Evolutionary conservation across 2,113 vertebrate genomes (phyloP).

Genomic region (Sinocyclocheilus maitianheensis): DNA sequence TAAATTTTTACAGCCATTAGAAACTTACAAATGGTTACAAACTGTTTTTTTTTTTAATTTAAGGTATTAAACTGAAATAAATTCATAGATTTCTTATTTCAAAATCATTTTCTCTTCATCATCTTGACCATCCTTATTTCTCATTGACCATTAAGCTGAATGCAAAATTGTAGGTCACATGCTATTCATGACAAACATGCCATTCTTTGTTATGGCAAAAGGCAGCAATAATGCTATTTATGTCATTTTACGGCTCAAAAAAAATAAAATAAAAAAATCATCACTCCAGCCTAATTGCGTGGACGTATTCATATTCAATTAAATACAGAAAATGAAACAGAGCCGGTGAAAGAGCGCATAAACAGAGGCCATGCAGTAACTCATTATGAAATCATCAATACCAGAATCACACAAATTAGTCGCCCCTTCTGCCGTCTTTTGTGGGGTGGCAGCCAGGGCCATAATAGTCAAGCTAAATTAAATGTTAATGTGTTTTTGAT

Average conservation of each 20-base stretch:
- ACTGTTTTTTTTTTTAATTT: too few relatives aligned
- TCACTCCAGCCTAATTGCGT: conserved; percentile 15
- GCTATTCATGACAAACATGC: not conserved
- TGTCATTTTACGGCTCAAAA: conserved; percentile 17
- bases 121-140: not conserved
- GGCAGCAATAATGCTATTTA: not conserved
- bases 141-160: not conserved
- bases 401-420: conserved; percentile 31
- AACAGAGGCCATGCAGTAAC: conserved; percentile 32
- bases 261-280: not conserved
- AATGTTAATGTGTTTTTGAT: conserved; percentile 49
- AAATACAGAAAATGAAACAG: conserved; percentile 41
- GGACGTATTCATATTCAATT: conserved; percentile 43
- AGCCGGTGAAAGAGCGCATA: conserved; percentile 1
- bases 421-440: conserved; percentile 12
- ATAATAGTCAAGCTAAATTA: conserved; percentile 45
- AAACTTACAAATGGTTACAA: too few relatives aligned
- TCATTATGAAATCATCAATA: conserved; percentile 53
- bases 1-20: too few relatives aligned
- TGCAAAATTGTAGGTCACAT: not conserved
- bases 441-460: conserved; percentile 11
- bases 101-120: not conserved
- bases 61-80: not conserved
- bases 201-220: not conserved
- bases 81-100: not conserved